These are phyloP conservation scores for Aurelia aurita DNA, from an alignment of 30 jellyfish, hydroid and myxozoan genomes.

Conservation along the genomic window DNA sequence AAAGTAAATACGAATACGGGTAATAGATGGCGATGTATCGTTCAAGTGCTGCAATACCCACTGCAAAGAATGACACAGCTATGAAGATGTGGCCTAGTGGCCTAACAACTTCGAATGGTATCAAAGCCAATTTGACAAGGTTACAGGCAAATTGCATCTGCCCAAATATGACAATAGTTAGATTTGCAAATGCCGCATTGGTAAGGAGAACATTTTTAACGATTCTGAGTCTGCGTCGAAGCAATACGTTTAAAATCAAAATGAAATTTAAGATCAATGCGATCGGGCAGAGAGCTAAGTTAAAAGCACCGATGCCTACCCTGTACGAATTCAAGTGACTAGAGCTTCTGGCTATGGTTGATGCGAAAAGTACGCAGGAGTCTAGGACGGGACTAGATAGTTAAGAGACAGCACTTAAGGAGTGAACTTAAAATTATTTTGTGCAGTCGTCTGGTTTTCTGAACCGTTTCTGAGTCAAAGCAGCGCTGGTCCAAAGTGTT, in stretches of 20 bases:
- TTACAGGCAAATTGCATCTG: constrained; percentile 2
- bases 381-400: no score
- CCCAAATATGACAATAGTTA: neutral
- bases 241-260: neutral
- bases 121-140: no score
- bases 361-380: no score
- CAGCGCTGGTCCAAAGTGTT: no score
- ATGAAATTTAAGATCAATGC: neutral
- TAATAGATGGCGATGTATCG: constrained; percentile 6
- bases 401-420: no score
- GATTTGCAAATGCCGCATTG: constrained; percentile 4
- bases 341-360: no score
- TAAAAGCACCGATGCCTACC: constrained; percentile 10
- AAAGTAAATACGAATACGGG: constrained; percentile 18
- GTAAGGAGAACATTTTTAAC: neutral
- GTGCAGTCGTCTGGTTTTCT: no score
- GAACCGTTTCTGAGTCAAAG: no score
- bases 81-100: neutral
- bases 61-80: neutral
- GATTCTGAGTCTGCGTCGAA: constrained; percentile 7
- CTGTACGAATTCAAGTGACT: neutral
- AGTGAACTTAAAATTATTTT: no score
- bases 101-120: neutral
- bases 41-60: constrained; percentile 1
- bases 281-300: neutral